Evolutionary conservation across 2,888 invertebrate genomes (phyloP), one percentile per base, ranked within the genome.

Genomic region (Cephalotes varians): DNA sequence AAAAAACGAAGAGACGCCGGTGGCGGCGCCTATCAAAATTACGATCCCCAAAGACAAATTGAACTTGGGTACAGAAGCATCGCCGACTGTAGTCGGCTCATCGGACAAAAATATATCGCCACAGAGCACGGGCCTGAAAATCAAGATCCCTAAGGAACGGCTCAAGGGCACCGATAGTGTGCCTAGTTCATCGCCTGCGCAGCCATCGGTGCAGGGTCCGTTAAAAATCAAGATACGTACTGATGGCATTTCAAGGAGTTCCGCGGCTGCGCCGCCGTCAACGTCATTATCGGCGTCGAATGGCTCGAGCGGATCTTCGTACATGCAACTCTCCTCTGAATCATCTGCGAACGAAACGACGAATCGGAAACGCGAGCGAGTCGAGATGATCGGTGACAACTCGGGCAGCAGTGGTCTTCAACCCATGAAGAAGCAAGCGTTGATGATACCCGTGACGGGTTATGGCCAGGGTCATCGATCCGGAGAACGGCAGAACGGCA

Each of bases 171-270:
- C 95, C 69, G 96, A 95, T 86, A 94, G 92, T 91, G 95, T 95
- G 71, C 96, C 95, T 83, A 94, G 92, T 92, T 85, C 88, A 93
- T 34, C 76, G 6, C 81, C 82, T n/a, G 79, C 95, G 72, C 91
- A 83, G 62, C 56, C 37, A 18, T 77, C 91, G 2, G 67, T 88
- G 3, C 93, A 93, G 67, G 92, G 91, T 3, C 93, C 94, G 0
- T 94, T 98, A 58, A 98, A 97, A 94, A 97, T 98, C 90, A 98
- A 98, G 95, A 98, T 98, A 87, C 96, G 97, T 37, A 97, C 97
- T 92, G 97, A 97, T 37, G 96, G 96, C 81, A 95, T 97, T 65
- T 96, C 96, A 86, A 95, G 92, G 49, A 91, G 88, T 80, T 87
- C 81, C 7, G 67, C 85, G 15, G 79, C 74, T 12, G 76, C 87